These are phyloP conservation scores for Platypus cylindrus DNA, from an alignment of 2,888 invertebrate genomes.

Conservation along the genomic window DNA sequence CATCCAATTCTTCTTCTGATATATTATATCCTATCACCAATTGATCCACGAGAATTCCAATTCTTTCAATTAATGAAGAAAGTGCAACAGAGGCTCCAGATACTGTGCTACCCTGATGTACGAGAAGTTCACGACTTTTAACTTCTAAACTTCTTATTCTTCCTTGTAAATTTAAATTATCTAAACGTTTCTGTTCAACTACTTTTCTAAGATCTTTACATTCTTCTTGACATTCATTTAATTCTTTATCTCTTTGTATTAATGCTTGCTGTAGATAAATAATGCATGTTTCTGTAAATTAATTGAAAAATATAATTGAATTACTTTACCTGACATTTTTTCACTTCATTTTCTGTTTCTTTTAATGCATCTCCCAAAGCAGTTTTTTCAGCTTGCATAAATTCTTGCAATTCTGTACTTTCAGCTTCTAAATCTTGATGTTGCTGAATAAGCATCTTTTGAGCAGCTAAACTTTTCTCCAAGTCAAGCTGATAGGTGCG, in stretches of 20 bases:
- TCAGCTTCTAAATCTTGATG: conserved; percentile 69
- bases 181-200: conserved; percentile 67
- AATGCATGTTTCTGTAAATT: background rate
- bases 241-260: conserved; percentile 41
- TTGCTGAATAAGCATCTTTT: conserved; percentile 56
- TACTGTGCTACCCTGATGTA: conserved; percentile 56
- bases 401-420: conserved; percentile 74
- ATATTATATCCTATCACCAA: conserved; percentile 60
- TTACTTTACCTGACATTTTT: conserved; percentile 19
- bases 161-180: conserved; percentile 52
- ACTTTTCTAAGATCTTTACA: conserved; percentile 62
- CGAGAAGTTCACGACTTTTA: conserved; percentile 48
- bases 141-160: conserved; percentile 50
- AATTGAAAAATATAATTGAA: background rate
- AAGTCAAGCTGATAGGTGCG: conserved; percentile 54
- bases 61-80: conserved; percentile 52
- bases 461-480: conserved; percentile 53
- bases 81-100: conserved; percentile 57
- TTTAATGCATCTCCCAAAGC: conserved; percentile 66
- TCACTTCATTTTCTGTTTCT: conserved; percentile 59
- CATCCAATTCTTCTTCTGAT: conserved; percentile 63
- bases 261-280: conserved; percentile 20
- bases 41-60: conserved; percentile 59
- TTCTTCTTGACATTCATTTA: conserved; percentile 56
- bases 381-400: conserved; percentile 73